These are phyloP conservation scores for Malurus leucopterus DNA, from an alignment of 2,797 vertebrate genomes.

Conservation along the genomic window DNA sequence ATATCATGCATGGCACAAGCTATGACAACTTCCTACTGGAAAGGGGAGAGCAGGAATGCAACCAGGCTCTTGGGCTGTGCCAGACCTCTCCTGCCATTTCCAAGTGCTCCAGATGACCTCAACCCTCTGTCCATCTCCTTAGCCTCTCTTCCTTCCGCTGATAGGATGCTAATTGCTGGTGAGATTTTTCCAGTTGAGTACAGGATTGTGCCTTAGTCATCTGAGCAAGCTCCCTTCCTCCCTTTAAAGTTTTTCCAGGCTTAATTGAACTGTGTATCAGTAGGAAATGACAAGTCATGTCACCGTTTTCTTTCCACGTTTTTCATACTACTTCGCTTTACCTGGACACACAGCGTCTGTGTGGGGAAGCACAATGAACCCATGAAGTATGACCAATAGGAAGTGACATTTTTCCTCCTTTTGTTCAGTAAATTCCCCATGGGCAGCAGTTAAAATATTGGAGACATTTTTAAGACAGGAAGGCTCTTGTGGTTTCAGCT, in stretches of 20 bases:
- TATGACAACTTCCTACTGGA: fast-evolving
- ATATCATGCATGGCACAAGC: fast-evolving
- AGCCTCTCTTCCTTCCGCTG: conserved; percentile 45
- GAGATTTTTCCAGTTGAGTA: conserved; percentile 49
- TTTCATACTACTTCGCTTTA: not conserved
- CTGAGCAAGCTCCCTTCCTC: conserved; percentile 33
- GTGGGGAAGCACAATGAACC: conserved; percentile 28
- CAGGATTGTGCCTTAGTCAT: conserved; percentile 34
- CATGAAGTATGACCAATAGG: conserved; percentile 64
- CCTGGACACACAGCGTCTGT: not conserved
- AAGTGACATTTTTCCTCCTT: conserved; percentile 91
- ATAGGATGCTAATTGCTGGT: not conserved
- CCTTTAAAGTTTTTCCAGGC: conserved; percentile 44
- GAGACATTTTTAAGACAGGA: conserved; percentile 71
- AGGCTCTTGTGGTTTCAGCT: conserved; percentile 38
- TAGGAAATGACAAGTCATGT: conserved; percentile 59
- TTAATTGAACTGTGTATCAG: conserved; percentile 17
- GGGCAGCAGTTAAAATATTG: conserved; percentile 36
- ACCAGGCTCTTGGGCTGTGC: not conserved
- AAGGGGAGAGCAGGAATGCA: not conserved
- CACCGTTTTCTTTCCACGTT: conserved; percentile 39
- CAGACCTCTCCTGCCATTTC: not conserved
- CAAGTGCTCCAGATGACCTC: not conserved
- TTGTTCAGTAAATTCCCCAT: conserved; percentile 74
- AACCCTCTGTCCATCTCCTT: not conserved